phyloP scores from a whole-genome alignment of 2,797 vertebrate species.

The Malurus leucopterus region DNA sequence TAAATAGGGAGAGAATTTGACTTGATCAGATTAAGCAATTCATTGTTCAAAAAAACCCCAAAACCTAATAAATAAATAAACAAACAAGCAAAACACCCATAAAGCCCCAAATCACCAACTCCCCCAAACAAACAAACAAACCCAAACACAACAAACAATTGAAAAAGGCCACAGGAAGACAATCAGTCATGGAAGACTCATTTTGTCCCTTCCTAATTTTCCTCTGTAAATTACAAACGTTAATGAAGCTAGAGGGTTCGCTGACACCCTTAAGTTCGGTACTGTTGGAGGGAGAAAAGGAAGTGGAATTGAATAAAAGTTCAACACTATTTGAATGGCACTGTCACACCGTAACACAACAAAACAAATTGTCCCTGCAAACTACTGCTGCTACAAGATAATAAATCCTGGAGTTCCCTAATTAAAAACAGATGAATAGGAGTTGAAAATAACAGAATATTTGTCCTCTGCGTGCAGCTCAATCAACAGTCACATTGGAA shows the following conservation, averaged over 20 bases:
- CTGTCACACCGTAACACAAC: background rate
- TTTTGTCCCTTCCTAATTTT: background rate
- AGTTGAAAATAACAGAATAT: background rate
- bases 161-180: too few relatives aligned
- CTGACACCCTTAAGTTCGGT: background rate
- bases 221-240: background rate
- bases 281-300: background rate
- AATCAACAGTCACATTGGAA: background rate
- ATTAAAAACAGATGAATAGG: background rate
- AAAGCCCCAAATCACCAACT: too few relatives aligned
- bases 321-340: background rate
- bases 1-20: background rate
- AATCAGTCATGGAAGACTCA: background rate
- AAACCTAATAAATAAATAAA: too few relatives aligned
- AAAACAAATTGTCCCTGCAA: background rate
- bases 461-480: background rate
- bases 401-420: background rate
- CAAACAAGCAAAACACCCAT: too few relatives aligned
- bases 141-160: too few relatives aligned
- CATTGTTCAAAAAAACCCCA: too few relatives aligned
- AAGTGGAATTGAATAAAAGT: background rate
- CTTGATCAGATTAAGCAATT: background rate
- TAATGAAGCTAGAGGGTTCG: background rate
- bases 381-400: background rate
- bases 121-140: too few relatives aligned